Conservation (phyloP, 92 coral and sea anemone species). For the Parazoanthus swiftii region DNA sequence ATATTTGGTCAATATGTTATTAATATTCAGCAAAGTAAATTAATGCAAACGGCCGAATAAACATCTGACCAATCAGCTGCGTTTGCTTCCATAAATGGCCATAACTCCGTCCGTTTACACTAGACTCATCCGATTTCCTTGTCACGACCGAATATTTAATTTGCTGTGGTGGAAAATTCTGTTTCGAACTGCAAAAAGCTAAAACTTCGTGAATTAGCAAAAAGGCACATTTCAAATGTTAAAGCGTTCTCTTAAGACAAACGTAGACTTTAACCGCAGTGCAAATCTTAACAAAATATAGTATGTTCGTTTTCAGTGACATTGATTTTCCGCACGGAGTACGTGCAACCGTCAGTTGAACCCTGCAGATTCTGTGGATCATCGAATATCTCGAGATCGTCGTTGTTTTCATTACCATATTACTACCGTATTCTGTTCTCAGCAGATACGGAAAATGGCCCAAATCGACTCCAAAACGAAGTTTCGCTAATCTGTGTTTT, state of each 20-base stretch:
- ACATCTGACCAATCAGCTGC: constrained; percentile 38
- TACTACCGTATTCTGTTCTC: neutral
- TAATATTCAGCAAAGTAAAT: neutral
- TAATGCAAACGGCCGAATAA: constrained; percentile 13
- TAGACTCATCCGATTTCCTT: constrained; percentile 8
- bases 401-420: too few species aligned
- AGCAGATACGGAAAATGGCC: neutral
- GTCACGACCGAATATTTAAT: constrained; percentile 11
- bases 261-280: neutral
- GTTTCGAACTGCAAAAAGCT: neutral
- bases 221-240: neutral
- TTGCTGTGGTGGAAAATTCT: neutral
- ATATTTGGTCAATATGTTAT: neutral
- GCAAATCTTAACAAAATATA: neutral
- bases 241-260: neutral
- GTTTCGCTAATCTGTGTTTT: neutral
- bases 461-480: neutral
- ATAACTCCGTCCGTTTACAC: constrained; percentile 6
- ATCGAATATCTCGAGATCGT: neutral
- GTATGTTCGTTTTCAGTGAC: too few species aligned
- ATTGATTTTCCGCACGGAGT: too few species aligned
- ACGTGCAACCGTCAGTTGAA: too few species aligned
- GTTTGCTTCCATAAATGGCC: constrained; percentile 42
- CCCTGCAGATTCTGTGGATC: neutral
- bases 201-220: neutral